These are phyloP conservation scores for Stegodyphus dumicola DNA, from an alignment of 1,140 invertebrate genomes.

Conservation along the genomic window DNA sequence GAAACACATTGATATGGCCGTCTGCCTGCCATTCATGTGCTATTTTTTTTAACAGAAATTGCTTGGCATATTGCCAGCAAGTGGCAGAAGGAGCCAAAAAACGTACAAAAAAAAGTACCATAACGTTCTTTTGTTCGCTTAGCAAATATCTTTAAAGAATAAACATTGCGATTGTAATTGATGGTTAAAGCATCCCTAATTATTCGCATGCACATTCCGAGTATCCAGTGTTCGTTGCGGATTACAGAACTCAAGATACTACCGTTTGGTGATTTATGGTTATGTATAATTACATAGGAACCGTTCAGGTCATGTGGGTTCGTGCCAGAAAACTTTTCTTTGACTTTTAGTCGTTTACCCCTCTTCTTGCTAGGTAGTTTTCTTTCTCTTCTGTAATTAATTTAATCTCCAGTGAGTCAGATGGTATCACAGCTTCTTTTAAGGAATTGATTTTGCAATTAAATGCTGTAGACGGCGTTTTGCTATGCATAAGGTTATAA, in stretches of 20 bases:
- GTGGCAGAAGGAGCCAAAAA: neutral
- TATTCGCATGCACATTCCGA: constrained; percentile 40
- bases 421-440: constrained; percentile 41
- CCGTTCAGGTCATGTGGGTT: constrained; percentile 34
- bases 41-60: neutral
- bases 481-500: constrained; percentile 30
- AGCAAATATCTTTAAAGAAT: constrained; percentile 42
- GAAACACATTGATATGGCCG: too few species aligned
- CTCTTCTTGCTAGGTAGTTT: neutral
- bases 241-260: neutral
- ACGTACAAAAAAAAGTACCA: constrained; percentile 9
- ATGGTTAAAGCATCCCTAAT: constrained; percentile 48
- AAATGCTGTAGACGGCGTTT: constrained; percentile 16
- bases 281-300: constrained; percentile 43
- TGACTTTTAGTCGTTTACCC: constrained; percentile 14
- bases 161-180: constrained; percentile 40
- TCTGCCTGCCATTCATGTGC: too few species aligned
- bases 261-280: constrained; percentile 50
- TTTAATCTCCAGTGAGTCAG: constrained; percentile 56
- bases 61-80: neutral
- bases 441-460: constrained; percentile 57
- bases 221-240: neutral
- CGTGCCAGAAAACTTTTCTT: constrained; percentile 50
- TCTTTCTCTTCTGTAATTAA: constrained; percentile 55
- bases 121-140: neutral